Evolutionary conservation across 2,888 invertebrate species (phyloP).

Genomic region (Lepidochrysops patricia): DNA sequence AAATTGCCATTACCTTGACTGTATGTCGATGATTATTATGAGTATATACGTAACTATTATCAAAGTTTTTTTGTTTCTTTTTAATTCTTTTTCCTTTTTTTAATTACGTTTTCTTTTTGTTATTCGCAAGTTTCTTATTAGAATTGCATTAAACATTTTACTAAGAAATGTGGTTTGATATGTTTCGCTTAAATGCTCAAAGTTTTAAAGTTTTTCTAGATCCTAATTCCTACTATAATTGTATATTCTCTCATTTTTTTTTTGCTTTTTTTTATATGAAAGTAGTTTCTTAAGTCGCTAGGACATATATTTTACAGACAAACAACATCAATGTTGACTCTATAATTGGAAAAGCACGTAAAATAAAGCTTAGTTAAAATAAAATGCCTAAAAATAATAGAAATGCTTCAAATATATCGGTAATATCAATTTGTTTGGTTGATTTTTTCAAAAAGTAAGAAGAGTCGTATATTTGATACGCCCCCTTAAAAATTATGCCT

Average conservation of each 20-base stretch:
- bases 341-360: conserved; percentile 34
- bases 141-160: too few species aligned
- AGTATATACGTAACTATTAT: too few species aligned
- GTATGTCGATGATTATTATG: conserved; percentile 16
- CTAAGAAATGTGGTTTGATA: too few species aligned
- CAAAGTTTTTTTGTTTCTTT: background rate
- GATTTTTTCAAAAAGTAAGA: background rate
- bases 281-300: background rate
- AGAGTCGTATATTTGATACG: background rate
- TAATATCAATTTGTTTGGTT: conserved; percentile 24
- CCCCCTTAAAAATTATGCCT: background rate
- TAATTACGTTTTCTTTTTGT: background rate
- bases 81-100: background rate
- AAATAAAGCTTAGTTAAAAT: conserved; percentile 33
- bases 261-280: background rate
- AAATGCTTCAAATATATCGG: conserved; percentile 15
- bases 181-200: too few species aligned
- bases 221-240: too few species aligned
- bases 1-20: conserved; percentile 27
- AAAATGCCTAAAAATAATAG: conserved; percentile 16
- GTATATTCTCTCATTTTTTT: too few species aligned
- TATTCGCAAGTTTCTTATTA: background rate
- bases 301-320: conserved; percentile 21
- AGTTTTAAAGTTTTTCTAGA: too few species aligned
- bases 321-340: conserved; percentile 30